Base-by-base conservation (phyloP, 2,797 vertebrate species). In the Cichlasoma orientale region DNA sequence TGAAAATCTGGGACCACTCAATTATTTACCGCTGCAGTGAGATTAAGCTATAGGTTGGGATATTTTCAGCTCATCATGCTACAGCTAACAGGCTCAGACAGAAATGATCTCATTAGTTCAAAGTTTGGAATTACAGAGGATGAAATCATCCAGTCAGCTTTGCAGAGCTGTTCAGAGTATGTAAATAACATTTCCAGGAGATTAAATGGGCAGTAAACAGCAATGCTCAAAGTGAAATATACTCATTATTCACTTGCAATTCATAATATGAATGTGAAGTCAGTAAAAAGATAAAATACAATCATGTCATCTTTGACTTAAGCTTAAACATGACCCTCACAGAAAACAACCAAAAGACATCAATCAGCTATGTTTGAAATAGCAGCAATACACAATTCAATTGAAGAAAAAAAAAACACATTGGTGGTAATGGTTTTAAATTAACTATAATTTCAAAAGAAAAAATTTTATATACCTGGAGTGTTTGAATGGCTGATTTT, bases 381-480 rank as follows among this genome's bases (percentile, higher is more conserved):
- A 25, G 59, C 16, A 3, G 21, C 4, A 23, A 5, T 4, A 23
- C 52, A 12, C n/a, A 54, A 44, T 54, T 33, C 8, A 33, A 33
- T 33, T 27, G 2, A 8, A 31, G 1, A 33, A 33, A 33, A 55
- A 72, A 77, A 29, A 55, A 38, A 38, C 29, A 77, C 13, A 18
- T 27, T 33, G 7, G 6, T 14, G 3, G 2, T 61, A n/a, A 38
- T 29, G 1, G 4, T 66, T 58, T 74, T 33, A 38, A 79, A 14
- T 21, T 1, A 53, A n/a, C 10, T 33, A 47, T 16, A 25, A 29
- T 53, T 70, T 7, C 47, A 78, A 18, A 27, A 73, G 13, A 52
- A 81, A 41, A 25, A 2, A 68, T 56, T 78, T 77, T 80, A 18
- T 72, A n/a, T 93, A 96, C 95, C 91, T 92, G 80, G 79, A 29